Conservation (phyloP, 2,797 vertebrate species). For the Cacajao melanocephalus region DNA sequence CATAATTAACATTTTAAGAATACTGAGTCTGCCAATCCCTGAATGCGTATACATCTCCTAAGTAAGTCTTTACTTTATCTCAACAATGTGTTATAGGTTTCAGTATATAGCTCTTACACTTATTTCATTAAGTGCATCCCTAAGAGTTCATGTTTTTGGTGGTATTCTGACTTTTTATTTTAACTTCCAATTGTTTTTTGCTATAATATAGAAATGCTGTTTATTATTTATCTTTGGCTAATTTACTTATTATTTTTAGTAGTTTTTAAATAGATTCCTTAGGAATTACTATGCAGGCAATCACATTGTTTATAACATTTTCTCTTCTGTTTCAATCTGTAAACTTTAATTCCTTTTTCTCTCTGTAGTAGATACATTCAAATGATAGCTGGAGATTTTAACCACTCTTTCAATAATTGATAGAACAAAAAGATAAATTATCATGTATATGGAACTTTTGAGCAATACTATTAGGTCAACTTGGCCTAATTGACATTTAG, state of each 20-base stretch:
- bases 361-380: neutral
- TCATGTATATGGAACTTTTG: neutral
- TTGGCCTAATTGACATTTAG: neutral
- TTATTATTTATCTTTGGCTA: neutral
- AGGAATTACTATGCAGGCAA: neutral
- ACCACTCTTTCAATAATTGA: neutral
- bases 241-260: neutral
- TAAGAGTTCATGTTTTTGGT: neutral
- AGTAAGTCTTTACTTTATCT: neutral
- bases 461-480: neutral
- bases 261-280: neutral
- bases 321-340: neutral
- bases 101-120: neutral
- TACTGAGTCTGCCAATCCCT: neutral
- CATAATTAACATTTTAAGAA: neutral
- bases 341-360: neutral
- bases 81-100: neutral
- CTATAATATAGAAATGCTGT: neutral
- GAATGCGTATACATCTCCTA: neutral
- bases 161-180: neutral
- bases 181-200: neutral
- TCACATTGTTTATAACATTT: neutral
- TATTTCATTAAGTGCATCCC: neutral
- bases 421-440: neutral
- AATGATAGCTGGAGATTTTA: neutral